Base-by-base conservation (phyloP, 2,888 invertebrate genomes). In the Meiosimyza decipiens region DNA sequence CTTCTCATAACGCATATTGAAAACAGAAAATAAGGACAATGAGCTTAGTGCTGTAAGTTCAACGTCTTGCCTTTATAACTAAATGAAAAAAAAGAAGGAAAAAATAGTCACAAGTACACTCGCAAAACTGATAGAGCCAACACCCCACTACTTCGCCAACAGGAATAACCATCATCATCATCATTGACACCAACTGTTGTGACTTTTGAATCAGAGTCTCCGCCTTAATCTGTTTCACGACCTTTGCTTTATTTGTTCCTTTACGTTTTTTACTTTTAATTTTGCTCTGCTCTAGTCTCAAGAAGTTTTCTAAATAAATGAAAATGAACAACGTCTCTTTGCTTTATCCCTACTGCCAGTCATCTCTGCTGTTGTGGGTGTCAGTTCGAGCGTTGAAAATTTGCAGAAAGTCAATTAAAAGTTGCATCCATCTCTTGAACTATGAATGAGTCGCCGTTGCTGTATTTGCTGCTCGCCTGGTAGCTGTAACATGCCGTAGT, bases 321-420 rank as follows among this genome's bases (percentile, higher is more conserved):
- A 52, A 62, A 70, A 59, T 70, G 69, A 70, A 51, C 64, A 64
- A 22, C 64, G 50, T 63, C 49, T 64, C 51, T 22, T 49, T 22
- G 50, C 64, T 13, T 57, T 28, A 13, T 16, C 64, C 64, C 50
- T 50, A 13, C n/a, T 7, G n/a, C 18, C n/a, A 16, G 49, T 22
- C 63, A 63, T 63, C 22, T 50, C 12, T 49, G 69, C 33, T 52
- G 51, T 40, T 51, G 51, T 16, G 47, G 18, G 51, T 50, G 64
- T n/a, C 54, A 7, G 49, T n/a, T 47, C 18, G 55, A 13, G 11
- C 28, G 62, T 15, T 63, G 54, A 49, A 54, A 51, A 70, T 18
- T 40, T 75, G 77, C 74, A 71, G 76, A 80, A 81, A 81, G 79
- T 82, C 82, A 82, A 82, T 82, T 82, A 82, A 80, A 81, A 78